Conservation (phyloP, 1,140 invertebrate genomes). For the Theocolax elegans region DNA sequence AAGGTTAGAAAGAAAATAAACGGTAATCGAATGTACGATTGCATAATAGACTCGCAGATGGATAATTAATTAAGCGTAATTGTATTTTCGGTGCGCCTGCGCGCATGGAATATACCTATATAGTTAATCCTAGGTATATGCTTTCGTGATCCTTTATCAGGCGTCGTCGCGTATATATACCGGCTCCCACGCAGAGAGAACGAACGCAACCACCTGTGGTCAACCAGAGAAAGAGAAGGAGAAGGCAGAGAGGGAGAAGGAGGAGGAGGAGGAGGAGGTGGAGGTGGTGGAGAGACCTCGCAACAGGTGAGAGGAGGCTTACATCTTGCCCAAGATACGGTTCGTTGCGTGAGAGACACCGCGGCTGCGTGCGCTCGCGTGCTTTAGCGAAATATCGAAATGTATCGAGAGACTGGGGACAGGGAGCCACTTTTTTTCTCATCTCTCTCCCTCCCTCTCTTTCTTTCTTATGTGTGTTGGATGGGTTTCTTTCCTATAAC, state of each 20-base stretch:
- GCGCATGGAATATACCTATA: too few species aligned
- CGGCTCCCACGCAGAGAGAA: constrained; percentile 58
- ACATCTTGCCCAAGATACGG: constrained; percentile 38
- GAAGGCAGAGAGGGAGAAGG: constrained; percentile 18
- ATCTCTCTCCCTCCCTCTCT: neutral
- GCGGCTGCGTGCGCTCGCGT: constrained; percentile 51
- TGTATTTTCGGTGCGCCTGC: constrained; percentile 9
- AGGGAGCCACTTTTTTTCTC: neutral
- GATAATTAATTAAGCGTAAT: constrained; percentile 30
- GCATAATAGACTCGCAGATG: too few species aligned
- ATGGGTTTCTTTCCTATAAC: too few species aligned
- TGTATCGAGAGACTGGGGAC: constrained; percentile 39
- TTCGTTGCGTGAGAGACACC: constrained; percentile 50
- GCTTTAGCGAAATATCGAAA: constrained; percentile 66
- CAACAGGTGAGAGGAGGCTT: constrained; percentile 56
- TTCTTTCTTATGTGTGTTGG: neutral
- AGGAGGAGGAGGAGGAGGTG: constrained; percentile 27
- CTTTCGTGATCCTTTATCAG: too few species aligned
- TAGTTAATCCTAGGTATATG: too few species aligned
- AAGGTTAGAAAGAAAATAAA: too few species aligned
- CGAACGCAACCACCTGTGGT: constrained; percentile 55
- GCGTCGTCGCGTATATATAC: too few species aligned
- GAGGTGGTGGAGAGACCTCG: constrained; percentile 41
- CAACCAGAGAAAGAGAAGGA: constrained; percentile 20
- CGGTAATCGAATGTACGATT: too few species aligned